phyloP scores from a whole-genome alignment of 1,140 invertebrate genomes.

The Pachypeltis micranthus region DNA sequence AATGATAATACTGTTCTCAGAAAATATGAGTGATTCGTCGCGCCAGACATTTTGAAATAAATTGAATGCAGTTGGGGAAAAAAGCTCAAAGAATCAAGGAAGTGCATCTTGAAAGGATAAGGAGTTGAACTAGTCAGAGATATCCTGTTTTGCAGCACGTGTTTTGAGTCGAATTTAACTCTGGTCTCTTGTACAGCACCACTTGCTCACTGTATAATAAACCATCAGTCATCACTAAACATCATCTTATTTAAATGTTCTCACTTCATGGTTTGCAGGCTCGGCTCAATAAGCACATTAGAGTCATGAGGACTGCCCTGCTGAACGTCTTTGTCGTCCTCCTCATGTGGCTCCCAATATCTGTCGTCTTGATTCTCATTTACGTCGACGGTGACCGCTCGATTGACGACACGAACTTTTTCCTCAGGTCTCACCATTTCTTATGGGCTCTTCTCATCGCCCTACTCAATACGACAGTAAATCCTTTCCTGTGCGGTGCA shows the following conservation, averaged over 20 bases:
- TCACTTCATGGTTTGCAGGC: neutral
- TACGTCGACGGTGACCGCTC: constrained; percentile 42
- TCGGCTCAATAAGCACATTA: constrained; percentile 42
- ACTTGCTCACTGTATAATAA: neutral
- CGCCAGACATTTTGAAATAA: no score
- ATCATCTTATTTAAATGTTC: neutral
- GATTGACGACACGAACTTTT: constrained; percentile 36
- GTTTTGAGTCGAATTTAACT: no score
- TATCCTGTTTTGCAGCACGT: no score
- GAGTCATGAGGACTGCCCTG: constrained; percentile 42
- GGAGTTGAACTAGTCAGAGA: no score
- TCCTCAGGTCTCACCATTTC: constrained; percentile 42
- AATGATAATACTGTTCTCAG: no score
- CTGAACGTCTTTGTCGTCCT: constrained; percentile 44
- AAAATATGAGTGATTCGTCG: no score
- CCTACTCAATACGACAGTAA: constrained; percentile 59
- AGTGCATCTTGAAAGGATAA: no score
- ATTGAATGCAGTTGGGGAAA: no score
- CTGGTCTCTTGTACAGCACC: no score
- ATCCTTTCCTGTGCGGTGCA: constrained; percentile 66
- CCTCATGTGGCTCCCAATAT: constrained; percentile 48
- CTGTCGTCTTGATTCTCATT: constrained; percentile 42
- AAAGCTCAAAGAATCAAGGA: no score
- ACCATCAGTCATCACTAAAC: neutral
- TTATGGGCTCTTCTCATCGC: constrained; percentile 45